phyloP scores from a whole-genome alignment of 2,113 vertebrate genomes.

The Phaetusa simplex region DNA sequence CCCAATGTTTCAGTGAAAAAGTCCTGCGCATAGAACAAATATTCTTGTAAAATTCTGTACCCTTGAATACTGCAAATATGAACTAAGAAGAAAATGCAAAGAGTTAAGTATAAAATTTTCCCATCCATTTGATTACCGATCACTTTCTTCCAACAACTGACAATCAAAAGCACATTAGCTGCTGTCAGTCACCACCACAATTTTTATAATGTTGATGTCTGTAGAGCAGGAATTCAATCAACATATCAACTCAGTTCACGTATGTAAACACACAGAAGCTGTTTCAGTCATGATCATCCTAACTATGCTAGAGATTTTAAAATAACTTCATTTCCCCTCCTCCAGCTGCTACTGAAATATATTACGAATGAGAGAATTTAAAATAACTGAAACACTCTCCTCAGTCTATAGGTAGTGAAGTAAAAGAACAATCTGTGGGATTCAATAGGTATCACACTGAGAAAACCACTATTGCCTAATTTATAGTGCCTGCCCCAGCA shows the following conservation, averaged over 20 bases:
- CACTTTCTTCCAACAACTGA: neutral
- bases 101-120: neutral
- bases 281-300: neutral
- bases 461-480: neutral
- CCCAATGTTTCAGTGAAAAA: neutral
- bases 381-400: neutral
- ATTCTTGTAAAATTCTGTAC: neutral
- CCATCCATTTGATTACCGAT: neutral
- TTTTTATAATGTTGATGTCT: neutral
- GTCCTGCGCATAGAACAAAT: neutral
- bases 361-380: neutral
- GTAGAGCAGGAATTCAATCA: neutral
- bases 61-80: neutral
- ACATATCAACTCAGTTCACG: neutral
- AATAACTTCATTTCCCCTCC: neutral
- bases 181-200: neutral
- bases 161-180: conserved; percentile 24
- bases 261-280: neutral
- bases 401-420: neutral
- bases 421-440: neutral
- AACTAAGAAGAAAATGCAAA: neutral
- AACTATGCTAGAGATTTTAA: neutral
- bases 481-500: neutral
- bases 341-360: neutral
- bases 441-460: neutral